Evolutionary conservation across 2,888 invertebrate species (phyloP).

Genomic region (Diaperis boleti): DNA sequence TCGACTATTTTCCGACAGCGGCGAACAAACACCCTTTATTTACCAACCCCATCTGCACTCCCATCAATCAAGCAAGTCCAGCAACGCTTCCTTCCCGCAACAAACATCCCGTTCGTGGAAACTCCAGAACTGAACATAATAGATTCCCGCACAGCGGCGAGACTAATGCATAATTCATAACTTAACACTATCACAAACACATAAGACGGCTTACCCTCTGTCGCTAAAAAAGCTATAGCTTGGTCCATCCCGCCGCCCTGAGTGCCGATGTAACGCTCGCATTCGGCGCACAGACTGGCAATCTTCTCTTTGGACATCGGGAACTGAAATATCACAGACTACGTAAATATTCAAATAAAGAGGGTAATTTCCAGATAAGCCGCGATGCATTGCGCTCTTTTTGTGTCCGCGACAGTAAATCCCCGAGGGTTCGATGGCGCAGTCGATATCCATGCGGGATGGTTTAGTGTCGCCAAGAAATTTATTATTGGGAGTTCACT

Average conservation of each 20-base stretch:
- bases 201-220: constrained; percentile 69
- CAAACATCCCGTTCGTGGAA: no score
- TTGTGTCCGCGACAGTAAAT: neutral
- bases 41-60: no score
- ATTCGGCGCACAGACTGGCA: constrained; percentile 88
- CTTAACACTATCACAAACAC: constrained; percentile 52
- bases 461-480: constrained; percentile 4
- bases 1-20: no score
- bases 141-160: neutral
- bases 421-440: constrained; percentile 3
- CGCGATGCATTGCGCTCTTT: neutral
- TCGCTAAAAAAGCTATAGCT: constrained; percentile 94
- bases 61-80: no score
- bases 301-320: constrained; percentile 66
- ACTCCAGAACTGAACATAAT: neutral
- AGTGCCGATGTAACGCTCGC: constrained; percentile 96
- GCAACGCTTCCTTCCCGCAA: no score
- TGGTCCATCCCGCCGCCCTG: constrained; percentile 99
- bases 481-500: constrained; percentile 18
- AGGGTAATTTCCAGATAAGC: constrained; percentile 25
- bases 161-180: constrained; percentile 55
- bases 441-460: constrained; percentile 16
- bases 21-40: no score
- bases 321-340: constrained; percentile 53
- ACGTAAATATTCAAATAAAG: constrained; percentile 35